Evolutionary conservation across 2,113 vertebrate species (phyloP), one percentile per base, ranked within the genome.

Genomic region (Rhinoderma darwinii): DNA sequence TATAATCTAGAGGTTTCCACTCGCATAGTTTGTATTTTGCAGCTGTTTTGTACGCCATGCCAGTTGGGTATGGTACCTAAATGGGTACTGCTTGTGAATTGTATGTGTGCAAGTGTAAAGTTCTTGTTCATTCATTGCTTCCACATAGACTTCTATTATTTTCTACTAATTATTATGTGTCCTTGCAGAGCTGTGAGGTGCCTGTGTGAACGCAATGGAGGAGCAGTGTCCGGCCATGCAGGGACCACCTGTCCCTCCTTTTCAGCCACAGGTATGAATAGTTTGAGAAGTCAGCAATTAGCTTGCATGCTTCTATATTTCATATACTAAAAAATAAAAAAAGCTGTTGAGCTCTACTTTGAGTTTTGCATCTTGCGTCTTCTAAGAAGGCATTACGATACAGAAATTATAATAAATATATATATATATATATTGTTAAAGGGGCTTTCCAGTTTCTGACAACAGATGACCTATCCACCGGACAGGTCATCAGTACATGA

Each of bases 181-280:
- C 43, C 14, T 84, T 84, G n/a, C 72, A 84, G 83, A 76, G n/a
- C 83, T 84, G 35, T 76, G 83, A 61, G 15, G 83, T 59, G 50
- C 50, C 70, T 59, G 50, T 51, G 50, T 88, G 91, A 91, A 88
- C 88, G 95, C 91, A 90, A 99, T 99, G 98, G 97, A 98, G 90
- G 95, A 95, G 51, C 97, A 97, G 86, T 93, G 96, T 80, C 96
- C 96, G 94, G 96, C 96, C 91, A 95, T 96, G 93, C 96, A 96
- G 90, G 95, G 95, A 43, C 90, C 95, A 22, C 92, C 95, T 27
- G 94, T 94, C 90, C 94, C 95, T 44, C 94, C 94, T 56, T 97
- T 97, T 93, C 97, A 97, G 47, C 93, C 96, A 35, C 97, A 99
- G 97, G 98, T 99, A 96, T 18, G 66, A 66, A 82, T 27, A 66